A percentile compares a stretch with the other conserved stretches of the same genome.
Evolutionary conservation across 1,140 invertebrate genomes (phyloP).

Genomic region (Steinernema khuongi): DNA sequence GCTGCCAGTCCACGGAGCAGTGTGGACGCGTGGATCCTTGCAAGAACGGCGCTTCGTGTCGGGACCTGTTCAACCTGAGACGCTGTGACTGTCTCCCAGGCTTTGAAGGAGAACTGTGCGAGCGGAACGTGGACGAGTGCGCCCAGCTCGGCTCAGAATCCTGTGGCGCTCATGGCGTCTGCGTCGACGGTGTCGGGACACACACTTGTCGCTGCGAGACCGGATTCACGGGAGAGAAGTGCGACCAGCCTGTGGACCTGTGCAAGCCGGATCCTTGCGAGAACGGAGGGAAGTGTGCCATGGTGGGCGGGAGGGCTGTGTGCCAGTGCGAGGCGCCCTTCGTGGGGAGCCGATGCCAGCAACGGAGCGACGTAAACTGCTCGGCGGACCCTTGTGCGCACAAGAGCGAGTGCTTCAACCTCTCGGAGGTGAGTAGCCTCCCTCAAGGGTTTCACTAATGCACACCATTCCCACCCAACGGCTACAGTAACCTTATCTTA

Average conservation of each 20-base stretch:
- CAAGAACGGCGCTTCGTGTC: constrained; percentile 47
- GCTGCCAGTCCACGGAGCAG: constrained; percentile 41
- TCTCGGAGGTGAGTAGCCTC: constrained; percentile 15
- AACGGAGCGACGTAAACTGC: constrained; percentile 32
- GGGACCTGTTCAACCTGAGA: constrained; percentile 46
- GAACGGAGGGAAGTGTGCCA: neutral
- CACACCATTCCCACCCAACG: constrained; percentile 19
- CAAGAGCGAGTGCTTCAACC: constrained; percentile 30
- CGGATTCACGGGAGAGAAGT: neutral
- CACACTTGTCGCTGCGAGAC: neutral
- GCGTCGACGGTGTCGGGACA: constrained; percentile 51
- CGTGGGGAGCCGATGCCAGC: constrained; percentile 18
- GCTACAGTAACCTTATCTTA: constrained; percentile 1
- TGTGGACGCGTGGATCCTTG: constrained; percentile 43
- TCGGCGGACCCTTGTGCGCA: constrained; percentile 41
- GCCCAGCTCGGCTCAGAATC: constrained; percentile 4
- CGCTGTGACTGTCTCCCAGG: constrained; percentile 45
- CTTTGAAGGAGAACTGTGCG: constrained; percentile 48
- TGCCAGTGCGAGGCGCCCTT: constrained; percentile 25
- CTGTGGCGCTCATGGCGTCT: constrained; percentile 42
- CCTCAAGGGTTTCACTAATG: constrained; percentile 13
- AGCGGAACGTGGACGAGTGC: constrained; percentile 52
- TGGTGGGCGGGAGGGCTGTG: constrained; percentile 19
- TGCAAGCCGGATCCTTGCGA: constrained; percentile 21
- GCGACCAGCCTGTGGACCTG: neutral